These are phyloP conservation scores for Thelaira solivaga DNA, from an alignment of 2,888 invertebrate genomes.

Conservation along the genomic window DNA sequence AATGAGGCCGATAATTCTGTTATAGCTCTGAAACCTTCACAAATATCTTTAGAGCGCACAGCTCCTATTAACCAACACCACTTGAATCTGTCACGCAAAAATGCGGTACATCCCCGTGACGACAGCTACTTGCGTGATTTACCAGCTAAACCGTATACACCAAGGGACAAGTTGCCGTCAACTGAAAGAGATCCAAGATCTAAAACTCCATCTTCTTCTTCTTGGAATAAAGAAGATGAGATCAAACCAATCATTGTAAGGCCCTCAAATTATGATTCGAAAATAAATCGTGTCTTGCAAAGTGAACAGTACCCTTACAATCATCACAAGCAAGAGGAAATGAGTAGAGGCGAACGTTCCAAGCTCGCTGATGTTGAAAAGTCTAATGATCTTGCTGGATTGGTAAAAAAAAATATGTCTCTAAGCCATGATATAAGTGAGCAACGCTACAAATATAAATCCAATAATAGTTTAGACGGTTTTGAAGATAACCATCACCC, in stretches of 20 bases:
- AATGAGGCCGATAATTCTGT: constrained; percentile 77
- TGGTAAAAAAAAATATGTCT: constrained; percentile 73
- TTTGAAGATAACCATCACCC: constrained; percentile 72
- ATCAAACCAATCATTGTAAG: constrained; percentile 76
- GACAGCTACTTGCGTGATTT: constrained; percentile 75
- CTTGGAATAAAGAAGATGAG: constrained; percentile 75
- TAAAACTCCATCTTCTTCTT: constrained; percentile 62
- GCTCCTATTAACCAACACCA: constrained; percentile 67
- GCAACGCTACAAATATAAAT: constrained; percentile 64
- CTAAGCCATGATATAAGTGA: constrained; percentile 65
- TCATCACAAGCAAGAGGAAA: constrained; percentile 55
- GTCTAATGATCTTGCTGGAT: constrained; percentile 73
- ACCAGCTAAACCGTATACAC: constrained; percentile 75
- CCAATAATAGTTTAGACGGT: constrained; percentile 65
- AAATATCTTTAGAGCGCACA: constrained; percentile 71
- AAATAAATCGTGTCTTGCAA: constrained; percentile 75
- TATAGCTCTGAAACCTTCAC: constrained; percentile 75
- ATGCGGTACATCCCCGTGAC: constrained; percentile 74
- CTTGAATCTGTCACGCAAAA: constrained; percentile 73
- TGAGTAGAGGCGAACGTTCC: constrained; percentile 58
- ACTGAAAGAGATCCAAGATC: constrained; percentile 52
- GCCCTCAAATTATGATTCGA: constrained; percentile 75
- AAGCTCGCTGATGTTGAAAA: constrained; percentile 73
- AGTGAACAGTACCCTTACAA: constrained; percentile 68
- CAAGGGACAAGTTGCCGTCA: constrained; percentile 62